Base-by-base conservation (phyloP, 2,888 invertebrate species). In the Tillus elongatus region DNA sequence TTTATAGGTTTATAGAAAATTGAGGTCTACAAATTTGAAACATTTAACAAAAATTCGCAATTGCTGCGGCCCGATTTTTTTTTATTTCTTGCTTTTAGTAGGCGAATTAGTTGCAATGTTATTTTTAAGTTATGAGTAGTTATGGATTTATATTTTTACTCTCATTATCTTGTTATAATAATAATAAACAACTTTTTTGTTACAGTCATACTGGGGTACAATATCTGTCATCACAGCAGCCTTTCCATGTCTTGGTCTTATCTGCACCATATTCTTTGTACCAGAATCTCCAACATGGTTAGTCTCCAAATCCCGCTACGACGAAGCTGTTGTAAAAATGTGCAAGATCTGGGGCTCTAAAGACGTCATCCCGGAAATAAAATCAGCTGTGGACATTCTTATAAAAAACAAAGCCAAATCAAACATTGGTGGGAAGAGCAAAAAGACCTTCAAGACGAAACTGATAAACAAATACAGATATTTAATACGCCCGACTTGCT, bases 221-320 rank as follows among this genome's bases (percentile, higher is more conserved):
- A 59, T 69, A 16, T 64, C 69, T 2, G 44, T 66, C 4, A 55
- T 70, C 26, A 66, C 68, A 33, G 56, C 67, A 12, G 36, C 61
- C 0, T 60, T 72, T 28, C 70, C 73, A 1, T 47, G 66, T 6
- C 26, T 66, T 1, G 61, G 70, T 2, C 57, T 68, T 28, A 42
- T 65, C 1, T 44, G 68, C 30, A 59, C 65, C 2, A 45, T 62
- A 2, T 53, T 65, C 19, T 47, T 67, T 15, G 55, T 74, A 12
- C 71, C 73, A 1, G 75, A 75, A 55, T 71, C 73, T 10, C 74
- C 74, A 1, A 52, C 68, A 3, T 75, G 74, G 74, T 52, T 74
- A 10, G 57, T 69, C 1, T 61, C 66, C 15, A 64, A 63, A 37
- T 68, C 68, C 33, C 61, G 69, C 4, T 44, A 62, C 9, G 64